These are phyloP conservation scores for Drosophila sturtevanti DNA, from an alignment of 1,140 invertebrate species.

Conservation along the genomic window DNA sequence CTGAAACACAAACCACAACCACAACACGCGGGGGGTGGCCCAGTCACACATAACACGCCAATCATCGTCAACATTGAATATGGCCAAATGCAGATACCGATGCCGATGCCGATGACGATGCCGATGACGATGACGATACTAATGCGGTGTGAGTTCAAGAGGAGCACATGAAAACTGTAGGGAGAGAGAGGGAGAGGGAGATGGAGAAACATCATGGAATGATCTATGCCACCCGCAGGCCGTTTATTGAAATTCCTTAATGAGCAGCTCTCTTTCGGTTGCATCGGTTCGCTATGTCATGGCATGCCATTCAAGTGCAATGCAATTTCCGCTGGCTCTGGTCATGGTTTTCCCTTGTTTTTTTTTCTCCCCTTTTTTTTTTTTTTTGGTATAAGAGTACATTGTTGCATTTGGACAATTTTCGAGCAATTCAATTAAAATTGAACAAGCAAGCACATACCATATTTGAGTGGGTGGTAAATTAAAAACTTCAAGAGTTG, in stretches of 20 bases:
- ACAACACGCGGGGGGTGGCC: slow-evolving; percentile 55
- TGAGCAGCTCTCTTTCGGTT: slow-evolving; percentile 53
- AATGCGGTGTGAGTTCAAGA: not conserved
- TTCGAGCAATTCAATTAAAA: slow-evolving; percentile 67
- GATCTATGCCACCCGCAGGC: slow-evolving; percentile 62
- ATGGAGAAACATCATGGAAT: slow-evolving; percentile 22
- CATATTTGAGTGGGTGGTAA: not conserved
- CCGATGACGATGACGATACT: slow-evolving; percentile 13
- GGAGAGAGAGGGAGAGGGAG: not conserved
- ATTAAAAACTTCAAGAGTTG: not conserved
- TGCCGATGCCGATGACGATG: slow-evolving; percentile 33
- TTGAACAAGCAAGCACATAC: not conserved
- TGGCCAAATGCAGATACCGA: slow-evolving; percentile 35
- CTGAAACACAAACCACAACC: slow-evolving; percentile 56
- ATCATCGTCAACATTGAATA: slow-evolving; percentile 60
- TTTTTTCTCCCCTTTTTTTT: no score
- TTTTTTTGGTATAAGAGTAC: slow-evolving; percentile 1
- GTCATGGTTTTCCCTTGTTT: not conserved
- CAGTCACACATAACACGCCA: slow-evolving; percentile 62
- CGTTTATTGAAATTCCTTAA: slow-evolving; percentile 80
- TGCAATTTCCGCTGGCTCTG: slow-evolving; percentile 60
- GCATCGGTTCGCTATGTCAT: not conserved
- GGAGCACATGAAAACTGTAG: not conserved
- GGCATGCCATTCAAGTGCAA: slow-evolving; percentile 46
- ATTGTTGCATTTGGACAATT: slow-evolving; percentile 49